Evolutionary conservation across 64 coral and sea anemone species (phyloP), one percentile per base, ranked within the genome.

Genomic region (Stichodactyla helianthus): DNA sequence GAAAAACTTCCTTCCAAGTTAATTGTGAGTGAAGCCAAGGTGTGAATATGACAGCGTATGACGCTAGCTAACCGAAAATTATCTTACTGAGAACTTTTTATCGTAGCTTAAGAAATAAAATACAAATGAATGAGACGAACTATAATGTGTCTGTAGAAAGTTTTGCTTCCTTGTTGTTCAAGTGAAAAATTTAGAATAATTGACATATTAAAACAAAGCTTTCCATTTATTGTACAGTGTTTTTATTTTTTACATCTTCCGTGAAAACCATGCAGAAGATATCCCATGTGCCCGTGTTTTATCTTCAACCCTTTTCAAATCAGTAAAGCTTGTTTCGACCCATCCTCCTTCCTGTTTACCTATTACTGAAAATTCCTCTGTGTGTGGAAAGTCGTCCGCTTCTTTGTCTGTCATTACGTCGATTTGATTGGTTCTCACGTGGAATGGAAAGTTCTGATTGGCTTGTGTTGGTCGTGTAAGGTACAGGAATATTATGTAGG

Each of bases 361-460:
- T 23, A 90, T 61, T 51, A 79, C 64, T 10, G 51, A 18, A 74
- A 87, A 90, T 19, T 16, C 61, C 60, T 93, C 84, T 25, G 79
- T 81, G 44, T 85, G 84, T 52, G 88, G 84, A 88, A 93, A 88
- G 65, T 85, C 82, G 6, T 83, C 59, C 25, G 53, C 56, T 50
- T 86, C 52, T 55, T 61, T 52, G 13, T 55, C 71, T 20, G 51
- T 17, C 11, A 60, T 53, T 65, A 64, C 83, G 1, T 87, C 87
- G 10, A 96, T 76, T 85, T 93, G 87, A 19, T 92, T 89, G 0
- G 31, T 63, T 2, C 79, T 79, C 2, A 50, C 35, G 74, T 90
- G 88, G 74, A 93, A 90, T 12, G 94, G 94, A 52, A 96, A 96
- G 25, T 88, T 84, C 56, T 53, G 76, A 50, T 92, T 85, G 8